Conservation (phyloP, 92 coral and sea anemone species). For the Porites cylindrica region DNA sequence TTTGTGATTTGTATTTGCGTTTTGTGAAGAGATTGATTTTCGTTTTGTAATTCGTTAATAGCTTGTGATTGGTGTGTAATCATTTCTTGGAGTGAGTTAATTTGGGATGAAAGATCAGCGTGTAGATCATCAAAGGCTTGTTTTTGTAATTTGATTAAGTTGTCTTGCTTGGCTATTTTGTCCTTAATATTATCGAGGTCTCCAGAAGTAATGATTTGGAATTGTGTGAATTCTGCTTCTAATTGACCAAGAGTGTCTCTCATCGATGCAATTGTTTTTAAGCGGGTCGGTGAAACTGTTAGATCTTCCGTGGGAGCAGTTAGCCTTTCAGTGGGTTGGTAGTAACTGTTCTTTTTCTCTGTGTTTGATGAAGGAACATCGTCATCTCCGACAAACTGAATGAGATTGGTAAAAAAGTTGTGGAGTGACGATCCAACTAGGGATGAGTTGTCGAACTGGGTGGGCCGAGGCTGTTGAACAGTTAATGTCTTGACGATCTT, state of each 20-base stretch:
- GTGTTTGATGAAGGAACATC: not conserved
- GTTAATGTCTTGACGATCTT: no score
- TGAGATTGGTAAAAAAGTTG: no score
- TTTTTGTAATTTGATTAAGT: not conserved
- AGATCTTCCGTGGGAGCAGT: not conserved
- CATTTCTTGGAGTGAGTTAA: not conserved
- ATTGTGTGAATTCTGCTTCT: not conserved
- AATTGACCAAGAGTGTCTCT: not conserved
- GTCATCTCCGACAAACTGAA: not conserved
- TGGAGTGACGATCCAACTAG: no score
- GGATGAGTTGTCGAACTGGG: no score
- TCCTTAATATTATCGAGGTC: not conserved
- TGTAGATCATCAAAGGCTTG: not conserved
- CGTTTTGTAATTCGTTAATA: not conserved
- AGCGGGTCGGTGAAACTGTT: not conserved
- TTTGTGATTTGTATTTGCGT: not conserved
- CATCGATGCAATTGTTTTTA: not conserved
- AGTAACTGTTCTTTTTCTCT: no score
- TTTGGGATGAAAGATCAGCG: not conserved
- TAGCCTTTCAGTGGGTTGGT: not conserved
- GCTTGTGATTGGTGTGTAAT: not conserved
- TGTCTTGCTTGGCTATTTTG: not conserved
- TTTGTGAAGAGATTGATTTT: not conserved
- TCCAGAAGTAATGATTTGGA: not conserved
- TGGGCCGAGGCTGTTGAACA: no score